Conservation (phyloP, 2,113 vertebrate species). For the Leiothrix lutea region DNA sequence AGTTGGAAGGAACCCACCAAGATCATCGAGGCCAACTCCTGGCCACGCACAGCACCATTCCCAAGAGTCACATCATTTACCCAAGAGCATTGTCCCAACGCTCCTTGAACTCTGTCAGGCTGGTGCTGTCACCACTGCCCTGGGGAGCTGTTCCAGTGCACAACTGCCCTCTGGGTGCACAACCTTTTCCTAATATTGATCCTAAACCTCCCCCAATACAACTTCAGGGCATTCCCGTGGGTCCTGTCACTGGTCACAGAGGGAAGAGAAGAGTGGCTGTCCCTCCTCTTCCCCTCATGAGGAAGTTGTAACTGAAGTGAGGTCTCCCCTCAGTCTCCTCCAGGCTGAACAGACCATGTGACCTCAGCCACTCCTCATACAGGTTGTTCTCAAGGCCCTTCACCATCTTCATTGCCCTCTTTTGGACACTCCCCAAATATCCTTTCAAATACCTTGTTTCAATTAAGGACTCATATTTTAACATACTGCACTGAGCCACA, state of each 20-base stretch:
- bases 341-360: not conserved
- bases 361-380: rapidly evolving
- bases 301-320: not conserved
- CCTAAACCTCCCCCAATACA: not conserved
- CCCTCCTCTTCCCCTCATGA: not conserved
- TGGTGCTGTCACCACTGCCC: not conserved
- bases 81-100: rapidly evolving
- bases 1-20: not conserved
- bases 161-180: not conserved
- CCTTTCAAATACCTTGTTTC: not conserved
- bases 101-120: not conserved
- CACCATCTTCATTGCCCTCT: not conserved
- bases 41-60: not conserved
- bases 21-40: no score
- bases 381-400: not conserved
- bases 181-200: not conserved
- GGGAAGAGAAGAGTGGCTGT: not conserved
- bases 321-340: not conserved
- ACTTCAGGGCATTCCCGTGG: not conserved
- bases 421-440: not conserved
- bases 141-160: no score
- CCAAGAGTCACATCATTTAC: not conserved
- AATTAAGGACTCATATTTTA: not conserved
- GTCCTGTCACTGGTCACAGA: not conserved
- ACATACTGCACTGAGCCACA: not conserved